Base-by-base conservation (phyloP, 2,888 invertebrate genomes). In the Parapristionchus giblindavisi region DNA sequence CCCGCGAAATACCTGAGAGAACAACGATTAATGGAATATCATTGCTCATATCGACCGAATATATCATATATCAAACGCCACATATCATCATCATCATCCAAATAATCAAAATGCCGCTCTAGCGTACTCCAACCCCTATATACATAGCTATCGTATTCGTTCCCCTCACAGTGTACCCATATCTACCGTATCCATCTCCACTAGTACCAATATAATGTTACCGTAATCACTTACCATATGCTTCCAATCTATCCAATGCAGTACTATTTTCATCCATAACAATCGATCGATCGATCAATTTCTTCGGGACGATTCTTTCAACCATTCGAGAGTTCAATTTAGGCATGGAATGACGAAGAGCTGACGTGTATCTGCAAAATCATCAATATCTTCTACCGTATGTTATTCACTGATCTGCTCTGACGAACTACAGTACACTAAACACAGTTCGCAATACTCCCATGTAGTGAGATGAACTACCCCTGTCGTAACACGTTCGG, bases 1-100 rank as follows among this genome's bases (percentile, higher is more conserved):
- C 80, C 24, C 79, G 79, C 63, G 81, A 78, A 34, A 80, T 82
- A 14, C 80, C 83, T 81, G 60, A n/a, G 75, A 78, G 3, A 1
- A 2, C 29, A 6, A 2, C 0, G 24, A 24, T 32, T 56, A 17
- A 17, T 43, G 5, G 32, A 14, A 21, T 21, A 11, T 14, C 14
- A 48, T 21, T 14, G 11, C 48, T 21, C 48, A 48, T 11, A 48
- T 11, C 48, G 21, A 48, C 21, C n/a, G n/a, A n/a, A n/a, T n/a
- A n/a, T n/a, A n/a, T n/a, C n/a, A n/a, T n/a, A n/a, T n/a, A n/a
- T n/a, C n/a, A n/a, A n/a, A n/a, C n/a, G n/a, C n/a, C n/a, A n/a
- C n/a, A n/a, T n/a, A n/a, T n/a, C n/a, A n/a, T n/a, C n/a, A n/a
- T n/a, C n/a, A n/a, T n/a, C n/a, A n/a, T n/a, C n/a, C n/a, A n/a